Evolutionary conservation across 2,888 invertebrate species (phyloP).

Genomic region (Scaptomyza reducta): DNA sequence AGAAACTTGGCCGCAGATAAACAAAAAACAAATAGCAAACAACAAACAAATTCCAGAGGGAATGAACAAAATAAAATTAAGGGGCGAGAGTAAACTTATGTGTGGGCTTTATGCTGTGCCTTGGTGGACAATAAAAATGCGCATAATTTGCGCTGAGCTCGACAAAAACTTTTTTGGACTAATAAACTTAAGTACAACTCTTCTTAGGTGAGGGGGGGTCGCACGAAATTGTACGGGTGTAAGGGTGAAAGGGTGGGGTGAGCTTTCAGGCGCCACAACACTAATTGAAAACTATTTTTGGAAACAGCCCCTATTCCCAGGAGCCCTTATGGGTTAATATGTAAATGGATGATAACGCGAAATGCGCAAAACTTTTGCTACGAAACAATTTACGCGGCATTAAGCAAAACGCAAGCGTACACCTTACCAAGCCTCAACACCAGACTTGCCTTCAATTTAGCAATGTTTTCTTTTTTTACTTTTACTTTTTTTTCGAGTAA

Average conservation of each 20-base stretch:
- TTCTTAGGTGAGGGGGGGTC: constrained; percentile 38
- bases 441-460: neutral
- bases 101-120: constrained; percentile 26
- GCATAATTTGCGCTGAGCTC: constrained; percentile 69
- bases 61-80: neutral
- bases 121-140: constrained; percentile 67
- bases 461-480: neutral
- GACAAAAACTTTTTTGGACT: constrained; percentile 61
- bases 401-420: constrained; percentile 71
- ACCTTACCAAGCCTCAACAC: constrained; percentile 50
- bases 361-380: constrained; percentile 75
- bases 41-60: constrained; percentile 40
- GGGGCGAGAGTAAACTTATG: constrained; percentile 3
- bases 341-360: constrained; percentile 75
- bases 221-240: neutral
- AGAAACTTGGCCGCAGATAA: constrained; percentile 49
- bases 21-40: constrained; percentile 45
- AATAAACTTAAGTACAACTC: constrained; percentile 71
- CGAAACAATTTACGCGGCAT: constrained; percentile 78
- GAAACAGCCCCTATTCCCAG: constrained; percentile 46
- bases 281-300: constrained; percentile 79
- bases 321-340: constrained; percentile 64
- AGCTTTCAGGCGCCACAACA: constrained; percentile 58
- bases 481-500: constrained; percentile 68
- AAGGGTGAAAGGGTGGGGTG: constrained; percentile 1